Conservation (phyloP, 2,113 vertebrate genomes). For the Actenoides lindsayi region DNA sequence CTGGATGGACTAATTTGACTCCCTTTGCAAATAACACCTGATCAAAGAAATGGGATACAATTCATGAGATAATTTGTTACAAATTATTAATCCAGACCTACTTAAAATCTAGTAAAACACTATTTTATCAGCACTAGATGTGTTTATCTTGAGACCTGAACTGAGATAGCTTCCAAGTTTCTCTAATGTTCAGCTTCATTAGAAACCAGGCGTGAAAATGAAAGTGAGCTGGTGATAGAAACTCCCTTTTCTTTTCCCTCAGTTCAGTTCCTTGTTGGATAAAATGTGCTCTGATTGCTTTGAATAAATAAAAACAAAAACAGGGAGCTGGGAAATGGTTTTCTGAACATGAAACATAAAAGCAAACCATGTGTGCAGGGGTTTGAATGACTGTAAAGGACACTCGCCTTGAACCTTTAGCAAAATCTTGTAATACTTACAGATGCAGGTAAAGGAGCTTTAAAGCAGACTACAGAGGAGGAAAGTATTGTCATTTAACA, state of each 20-base stretch:
- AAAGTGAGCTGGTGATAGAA: neutral
- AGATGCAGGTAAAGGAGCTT: neutral
- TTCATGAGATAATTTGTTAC: neutral
- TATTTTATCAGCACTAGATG: neutral
- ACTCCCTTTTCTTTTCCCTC: rapidly evolving
- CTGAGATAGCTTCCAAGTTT: neutral
- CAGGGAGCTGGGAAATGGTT: neutral
- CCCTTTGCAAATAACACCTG: neutral
- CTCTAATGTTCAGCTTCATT: neutral
- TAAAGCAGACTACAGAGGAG: neutral
- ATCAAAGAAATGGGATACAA: neutral
- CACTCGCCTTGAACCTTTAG: neutral
- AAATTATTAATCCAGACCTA: neutral
- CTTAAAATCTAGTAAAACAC: neutral
- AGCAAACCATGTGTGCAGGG: neutral
- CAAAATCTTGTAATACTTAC: neutral
- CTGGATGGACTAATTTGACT: neutral
- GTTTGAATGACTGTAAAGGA: neutral
- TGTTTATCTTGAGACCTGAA: neutral
- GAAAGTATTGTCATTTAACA: neutral
- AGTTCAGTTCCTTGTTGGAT: neutral
- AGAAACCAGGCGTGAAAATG: neutral
- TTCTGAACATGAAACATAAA: neutral
- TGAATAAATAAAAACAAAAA: neutral
- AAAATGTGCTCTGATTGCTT: neutral